phyloP scores from a whole-genome alignment of 2,797 vertebrate species.

The Hyperoplus lanceolatus region DNA sequence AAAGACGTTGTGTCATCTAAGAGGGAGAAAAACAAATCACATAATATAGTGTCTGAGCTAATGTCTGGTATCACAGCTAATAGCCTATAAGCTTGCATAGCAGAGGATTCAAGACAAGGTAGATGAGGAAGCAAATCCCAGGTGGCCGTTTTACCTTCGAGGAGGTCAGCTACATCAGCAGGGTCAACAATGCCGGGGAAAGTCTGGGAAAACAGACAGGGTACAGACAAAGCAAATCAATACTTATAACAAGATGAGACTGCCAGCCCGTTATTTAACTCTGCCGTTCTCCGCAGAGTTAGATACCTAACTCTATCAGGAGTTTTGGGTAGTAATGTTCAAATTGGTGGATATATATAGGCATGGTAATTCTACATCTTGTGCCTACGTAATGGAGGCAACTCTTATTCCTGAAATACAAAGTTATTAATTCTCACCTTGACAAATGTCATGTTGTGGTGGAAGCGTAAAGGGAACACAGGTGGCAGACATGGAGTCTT shows the following conservation, averaged over 20 bases:
- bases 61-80: constrained; percentile 71
- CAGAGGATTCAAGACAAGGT: constrained; percentile 62
- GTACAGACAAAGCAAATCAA: constrained; percentile 69
- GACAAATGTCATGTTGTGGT: constrained; percentile 91
- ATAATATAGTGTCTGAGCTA: constrained; percentile 63
- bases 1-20: constrained; percentile 94
- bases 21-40: constrained; percentile 69
- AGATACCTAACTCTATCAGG: constrained; percentile 36
- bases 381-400: neutral
- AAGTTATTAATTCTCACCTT: constrained; percentile 85
- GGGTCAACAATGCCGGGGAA: constrained; percentile 91
- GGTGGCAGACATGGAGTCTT: constrained; percentile 89
- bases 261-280: constrained; percentile 35
- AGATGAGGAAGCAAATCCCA: constrained; percentile 74
- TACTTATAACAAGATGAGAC: constrained; percentile 66
- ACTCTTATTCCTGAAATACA: neutral
- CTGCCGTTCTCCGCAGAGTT: constrained; percentile 20
- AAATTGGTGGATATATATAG: neutral
- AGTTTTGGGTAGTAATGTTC: constrained; percentile 14
- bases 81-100: constrained; percentile 68
- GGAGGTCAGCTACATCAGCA: constrained; percentile 91
- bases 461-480: constrained; percentile 90
- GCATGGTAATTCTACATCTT: neutral
- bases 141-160: constrained; percentile 88
- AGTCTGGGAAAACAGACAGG: constrained; percentile 81